Evolutionary conservation across 2,888 invertebrate genomes (phyloP), one percentile per base, ranked within the genome.

Genomic region (Coleophora flavipennella): DNA sequence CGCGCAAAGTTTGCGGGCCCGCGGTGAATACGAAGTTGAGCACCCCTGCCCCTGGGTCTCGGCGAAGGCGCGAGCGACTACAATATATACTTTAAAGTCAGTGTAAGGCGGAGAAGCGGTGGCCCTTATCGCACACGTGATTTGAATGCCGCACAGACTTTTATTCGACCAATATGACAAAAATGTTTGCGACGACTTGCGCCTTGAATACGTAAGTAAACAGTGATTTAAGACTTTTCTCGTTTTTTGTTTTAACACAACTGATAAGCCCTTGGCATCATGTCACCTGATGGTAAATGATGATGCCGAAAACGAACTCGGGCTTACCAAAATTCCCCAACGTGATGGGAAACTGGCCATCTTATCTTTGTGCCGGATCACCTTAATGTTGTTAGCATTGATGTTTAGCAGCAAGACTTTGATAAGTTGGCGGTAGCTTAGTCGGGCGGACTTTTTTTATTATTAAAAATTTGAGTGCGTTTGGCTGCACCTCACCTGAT

Each of bases 101-200:
- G 49, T 59, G 67, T 71, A 67, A 74, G 70, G 67, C 63, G 51
- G 55, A 46, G 65, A 67, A 65, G 67, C 64, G 60, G 62, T 59
- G 62, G 72, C 70, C 72, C 72, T 75, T 73, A 73, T 72, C 72
- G 62, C 56, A 62, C 58, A 62, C 75, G 75, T 76, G 76, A 68
- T 69, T 65, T 62, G 76, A 74, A 74, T 76, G 57, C 56, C 50
- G 45, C 54, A 44, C 36, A 43, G 48, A 66, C 54, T 72, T 72
- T 73, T 72, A 72, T 67, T 67, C 64, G 62, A 67, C 70, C 67
- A 72, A 72, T 71, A 71, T 70, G 68, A 71, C 67, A 63, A 65
- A 70, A 74, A 74, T 73, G 66, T 68, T 71, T 67, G 66, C 62
- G 59, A 66, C 62, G 50, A 60, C n/a, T 62, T 73, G 67, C 66